Evolutionary conservation across 2,797 vertebrate species (phyloP), one percentile per base, ranked within the genome.

Genomic region (Xenentodon cancila): DNA sequence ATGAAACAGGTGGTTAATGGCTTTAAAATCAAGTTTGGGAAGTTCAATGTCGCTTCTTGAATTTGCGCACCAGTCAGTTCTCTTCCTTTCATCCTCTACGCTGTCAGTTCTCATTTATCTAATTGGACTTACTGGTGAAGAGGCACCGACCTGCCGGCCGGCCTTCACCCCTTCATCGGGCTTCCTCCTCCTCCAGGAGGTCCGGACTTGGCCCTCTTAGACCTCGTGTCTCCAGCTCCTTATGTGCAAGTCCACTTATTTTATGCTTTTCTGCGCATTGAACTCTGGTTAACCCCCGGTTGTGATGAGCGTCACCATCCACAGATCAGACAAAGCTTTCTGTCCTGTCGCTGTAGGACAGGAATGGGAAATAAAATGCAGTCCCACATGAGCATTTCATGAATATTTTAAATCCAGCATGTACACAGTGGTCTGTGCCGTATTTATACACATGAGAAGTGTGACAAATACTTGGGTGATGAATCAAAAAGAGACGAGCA

Each of bases 91-190:
- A 92, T 92, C 89, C 84, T 71, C 64, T 9, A 21, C 53, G 56
- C 84, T 92, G 93, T 93, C 93, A 87, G 77, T 48, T 91, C 79
- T 69, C 79, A 91, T 94, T 94, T 90, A 89, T 87, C 84, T 93
- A 94, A 93, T 93, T 93, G 92, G 89, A 88, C 81, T 92, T 91
- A 87, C 71, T 81, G 82, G 78, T 84, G 83, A 90, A 89, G 90
- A 92, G 76, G 87, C 81, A 84, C 75, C 92, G 89, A 93, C 89
- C 91, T 75, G 54, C 73, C 53, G 25, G 77, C 85, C 83, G 25
- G 77, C 85, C 83, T 83, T 78, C 81, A 75, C 67, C 81, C 82
- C 66, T 25, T 70, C 25, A 25, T 5, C 43, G 66, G 44, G 53
- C 73, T 43, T 37, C 71, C 76, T 70, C 51, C 67, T 53, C 63